Evolutionary conservation across 2,888 invertebrate species (phyloP).

Genomic region (Heterodera filipjevi): DNA sequence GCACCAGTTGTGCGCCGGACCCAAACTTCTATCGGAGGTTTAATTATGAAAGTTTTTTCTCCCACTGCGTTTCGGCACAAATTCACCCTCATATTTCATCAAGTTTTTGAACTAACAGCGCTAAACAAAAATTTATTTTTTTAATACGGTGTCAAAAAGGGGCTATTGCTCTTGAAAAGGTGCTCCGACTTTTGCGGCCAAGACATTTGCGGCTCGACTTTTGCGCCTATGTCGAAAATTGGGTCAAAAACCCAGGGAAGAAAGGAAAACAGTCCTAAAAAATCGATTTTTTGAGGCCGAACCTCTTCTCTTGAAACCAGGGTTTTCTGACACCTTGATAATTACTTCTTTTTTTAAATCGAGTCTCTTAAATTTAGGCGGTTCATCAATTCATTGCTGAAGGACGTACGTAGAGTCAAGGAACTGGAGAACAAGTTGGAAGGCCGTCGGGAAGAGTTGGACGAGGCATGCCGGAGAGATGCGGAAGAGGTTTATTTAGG

Average conservation of each 20-base stretch:
- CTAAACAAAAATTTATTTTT: too few relatives aligned
- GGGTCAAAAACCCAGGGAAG: too few relatives aligned
- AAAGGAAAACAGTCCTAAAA: too few relatives aligned
- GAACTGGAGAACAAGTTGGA: neutral
- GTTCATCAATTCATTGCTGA: neutral
- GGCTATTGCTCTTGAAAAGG: too few relatives aligned
- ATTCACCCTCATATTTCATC: too few relatives aligned
- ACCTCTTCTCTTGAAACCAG: too few relatives aligned
- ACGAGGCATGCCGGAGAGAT: neutral
- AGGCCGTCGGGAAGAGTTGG: neutral
- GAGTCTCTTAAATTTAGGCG: neutral
- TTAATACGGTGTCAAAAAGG: too few relatives aligned
- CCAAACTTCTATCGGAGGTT: neutral
- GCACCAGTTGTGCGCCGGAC: neutral
- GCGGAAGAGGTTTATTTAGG: neutral
- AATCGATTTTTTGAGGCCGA: too few relatives aligned
- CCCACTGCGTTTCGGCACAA: neutral
- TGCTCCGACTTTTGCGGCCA: too few relatives aligned
- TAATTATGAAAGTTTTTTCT: neutral
- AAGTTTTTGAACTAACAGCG: neutral
- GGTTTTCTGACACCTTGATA: neutral
- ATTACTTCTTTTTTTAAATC: neutral
- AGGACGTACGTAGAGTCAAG: neutral
- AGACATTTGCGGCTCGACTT: too few relatives aligned
- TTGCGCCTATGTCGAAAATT: too few relatives aligned